A percentile compares a stretch with the other conserved stretches of the same genome.
These are phyloP conservation scores for Thymelicus acteon DNA, from an alignment of 2,888 invertebrate genomes.

Conservation along the genomic window DNA sequence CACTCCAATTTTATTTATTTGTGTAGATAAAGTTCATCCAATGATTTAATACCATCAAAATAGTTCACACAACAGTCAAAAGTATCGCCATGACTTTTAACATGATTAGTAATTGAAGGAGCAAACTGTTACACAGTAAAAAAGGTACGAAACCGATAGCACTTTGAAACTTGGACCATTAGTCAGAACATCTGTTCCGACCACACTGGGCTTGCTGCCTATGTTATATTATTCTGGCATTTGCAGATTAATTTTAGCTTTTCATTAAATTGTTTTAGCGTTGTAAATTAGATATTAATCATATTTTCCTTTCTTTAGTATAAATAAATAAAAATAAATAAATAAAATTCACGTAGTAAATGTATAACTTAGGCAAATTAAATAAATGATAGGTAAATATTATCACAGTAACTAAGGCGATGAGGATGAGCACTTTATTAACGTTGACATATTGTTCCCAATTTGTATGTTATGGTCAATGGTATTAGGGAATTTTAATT, in stretches of 20 bases:
- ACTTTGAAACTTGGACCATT: conserved; percentile 48
- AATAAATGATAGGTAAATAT: too few species aligned
- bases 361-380: too few species aligned
- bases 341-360: too few species aligned
- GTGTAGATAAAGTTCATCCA: too few species aligned
- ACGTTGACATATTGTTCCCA: background rate
- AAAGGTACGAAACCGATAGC: conserved; percentile 45
- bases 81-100: conserved; percentile 41
- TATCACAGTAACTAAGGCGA: too few species aligned
- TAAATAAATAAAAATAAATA: too few species aligned
- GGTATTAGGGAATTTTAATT: background rate
- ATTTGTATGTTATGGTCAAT: conserved; percentile 3
- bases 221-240: conserved; percentile 8
- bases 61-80: conserved; percentile 2
- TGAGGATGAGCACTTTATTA: background rate
- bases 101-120: conserved; percentile 45
- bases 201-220: conserved; percentile 36
- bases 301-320: too few species aligned
- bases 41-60: background rate
- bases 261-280: background rate
- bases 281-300: too few species aligned
- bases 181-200: conserved; percentile 47
- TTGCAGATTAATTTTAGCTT: conserved; percentile 2
- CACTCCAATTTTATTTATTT: too few species aligned
- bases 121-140: conserved; percentile 45